phyloP scores from a whole-genome alignment of 2,797 vertebrate genomes.

The Myotis myotis region DNA sequence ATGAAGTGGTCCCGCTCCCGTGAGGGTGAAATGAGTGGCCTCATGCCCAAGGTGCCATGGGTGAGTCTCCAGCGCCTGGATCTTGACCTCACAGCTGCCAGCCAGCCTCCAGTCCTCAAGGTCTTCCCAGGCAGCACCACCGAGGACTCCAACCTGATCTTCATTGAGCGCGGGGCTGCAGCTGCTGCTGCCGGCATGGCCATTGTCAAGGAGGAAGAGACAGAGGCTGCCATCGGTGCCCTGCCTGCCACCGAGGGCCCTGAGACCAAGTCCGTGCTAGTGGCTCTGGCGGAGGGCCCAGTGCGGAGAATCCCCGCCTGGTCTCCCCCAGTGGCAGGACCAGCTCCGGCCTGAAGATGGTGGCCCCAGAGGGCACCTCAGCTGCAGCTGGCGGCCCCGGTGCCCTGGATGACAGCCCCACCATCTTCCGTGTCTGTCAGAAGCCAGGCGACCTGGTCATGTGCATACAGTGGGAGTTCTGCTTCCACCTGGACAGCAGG shows the following conservation, averaged over 20 bases:
- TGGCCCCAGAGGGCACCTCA: slow-evolving; percentile 72
- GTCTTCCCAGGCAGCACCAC: slow-evolving; percentile 84
- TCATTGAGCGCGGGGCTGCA: slow-evolving; percentile 82
- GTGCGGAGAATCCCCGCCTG: slow-evolving; percentile 70
- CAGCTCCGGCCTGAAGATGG: slow-evolving; percentile 76
- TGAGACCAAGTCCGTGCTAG: slow-evolving; percentile 79
- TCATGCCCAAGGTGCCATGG: slow-evolving; percentile 82
- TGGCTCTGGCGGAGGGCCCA: slow-evolving; percentile 66
- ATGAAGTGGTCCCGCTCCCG: slow-evolving; percentile 68
- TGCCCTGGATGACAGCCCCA: slow-evolving; percentile 68
- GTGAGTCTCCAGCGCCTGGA: slow-evolving; percentile 87
- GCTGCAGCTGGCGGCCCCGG: slow-evolving; percentile 66
- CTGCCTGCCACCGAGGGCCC: slow-evolving; percentile 59
- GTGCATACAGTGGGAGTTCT: slow-evolving; percentile 87
- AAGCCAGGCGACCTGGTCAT: slow-evolving; percentile 83
- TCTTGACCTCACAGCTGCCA: slow-evolving; percentile 79
- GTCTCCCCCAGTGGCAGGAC: slow-evolving; percentile 80
- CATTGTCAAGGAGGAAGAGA: slow-evolving; percentile 82
- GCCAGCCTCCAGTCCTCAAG: slow-evolving; percentile 83
- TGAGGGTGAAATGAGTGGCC: slow-evolving; percentile 55
- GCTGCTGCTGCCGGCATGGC: slow-evolving; percentile 66
- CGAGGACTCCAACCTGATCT: slow-evolving; percentile 84
- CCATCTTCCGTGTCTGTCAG: slow-evolving; percentile 86
- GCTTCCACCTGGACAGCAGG: slow-evolving; percentile 86
- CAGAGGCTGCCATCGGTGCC: slow-evolving; percentile 81